A percentile compares a stretch with the other conserved stretches of the same genome.
Evolutionary conservation across 1,140 invertebrate species (phyloP).

Genomic region (Hycleus phaleratus): DNA sequence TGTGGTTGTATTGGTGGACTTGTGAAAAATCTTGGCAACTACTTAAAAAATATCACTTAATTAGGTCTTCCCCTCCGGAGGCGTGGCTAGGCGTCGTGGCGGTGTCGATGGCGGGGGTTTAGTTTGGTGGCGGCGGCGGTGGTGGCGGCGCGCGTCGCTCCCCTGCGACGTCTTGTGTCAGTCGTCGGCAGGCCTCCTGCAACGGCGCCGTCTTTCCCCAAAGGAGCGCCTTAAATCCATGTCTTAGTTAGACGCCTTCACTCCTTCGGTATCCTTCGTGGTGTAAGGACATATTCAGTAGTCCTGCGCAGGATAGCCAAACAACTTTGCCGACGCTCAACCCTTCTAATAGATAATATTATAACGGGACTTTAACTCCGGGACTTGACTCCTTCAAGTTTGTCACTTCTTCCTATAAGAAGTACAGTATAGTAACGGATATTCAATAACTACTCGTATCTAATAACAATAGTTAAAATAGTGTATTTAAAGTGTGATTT

Average conservation of each 20-base stretch:
- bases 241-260: constrained; percentile 39
- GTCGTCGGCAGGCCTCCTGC: constrained; percentile 38
- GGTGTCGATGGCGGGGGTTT: constrained; percentile 3
- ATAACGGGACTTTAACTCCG: neutral
- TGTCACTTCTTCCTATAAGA: too few species aligned
- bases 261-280: constrained; percentile 38
- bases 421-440: too few species aligned
- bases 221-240: constrained; percentile 38
- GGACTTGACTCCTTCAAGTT: too few species aligned
- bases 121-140: constrained; percentile 13
- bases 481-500: too few species aligned
- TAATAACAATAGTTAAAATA: too few species aligned
- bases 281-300: constrained; percentile 33
- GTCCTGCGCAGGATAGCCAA: constrained; percentile 28
- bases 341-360: neutral
- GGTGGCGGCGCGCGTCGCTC: constrained; percentile 34
- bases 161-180: constrained; percentile 40
- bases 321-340: constrained; percentile 17
- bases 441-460: too few species aligned
- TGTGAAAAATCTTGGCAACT: constrained; percentile 37
- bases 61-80: constrained; percentile 35
- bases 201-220: constrained; percentile 36
- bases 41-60: constrained; percentile 41
- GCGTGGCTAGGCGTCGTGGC: constrained; percentile 28
- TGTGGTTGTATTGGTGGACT: too few species aligned